phyloP scores from a whole-genome alignment of 2,113 vertebrate genomes.

The Rhegmatorhina hoffmannsi region DNA sequence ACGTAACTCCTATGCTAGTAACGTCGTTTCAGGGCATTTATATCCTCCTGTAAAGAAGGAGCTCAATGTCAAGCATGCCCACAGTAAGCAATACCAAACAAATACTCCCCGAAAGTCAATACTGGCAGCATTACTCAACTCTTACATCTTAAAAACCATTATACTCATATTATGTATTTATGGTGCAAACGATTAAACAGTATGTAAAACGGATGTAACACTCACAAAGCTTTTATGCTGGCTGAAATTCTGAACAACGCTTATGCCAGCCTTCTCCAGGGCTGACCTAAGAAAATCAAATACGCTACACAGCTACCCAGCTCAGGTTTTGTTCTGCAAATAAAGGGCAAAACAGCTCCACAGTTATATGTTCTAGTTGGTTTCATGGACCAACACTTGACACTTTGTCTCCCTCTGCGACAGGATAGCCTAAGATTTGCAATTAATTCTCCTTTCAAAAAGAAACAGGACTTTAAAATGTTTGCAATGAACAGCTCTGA shows the following conservation, averaged over 20 bases:
- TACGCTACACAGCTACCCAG: neutral
- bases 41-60: neutral
- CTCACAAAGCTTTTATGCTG: neutral
- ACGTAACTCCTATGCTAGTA: neutral
- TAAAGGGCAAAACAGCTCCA: neutral
- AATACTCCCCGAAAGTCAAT: neutral
- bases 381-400: neutral
- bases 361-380: neutral
- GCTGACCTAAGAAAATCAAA: neutral
- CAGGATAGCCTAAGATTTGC: neutral
- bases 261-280: neutral
- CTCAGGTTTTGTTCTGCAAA: neutral
- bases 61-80: neutral
- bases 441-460: neutral
- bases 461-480: neutral
- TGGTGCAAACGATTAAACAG: neutral
- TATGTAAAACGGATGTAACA: neutral
- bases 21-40: neutral
- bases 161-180: neutral
- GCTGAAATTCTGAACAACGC: neutral
- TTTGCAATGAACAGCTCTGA: neutral
- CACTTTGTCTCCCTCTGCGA: neutral
- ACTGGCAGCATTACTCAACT: neutral
- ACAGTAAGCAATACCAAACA: neutral
- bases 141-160: neutral